Base-by-base conservation (phyloP, 1,140 invertebrate genomes). In the Notospermus geniculatus region DNA sequence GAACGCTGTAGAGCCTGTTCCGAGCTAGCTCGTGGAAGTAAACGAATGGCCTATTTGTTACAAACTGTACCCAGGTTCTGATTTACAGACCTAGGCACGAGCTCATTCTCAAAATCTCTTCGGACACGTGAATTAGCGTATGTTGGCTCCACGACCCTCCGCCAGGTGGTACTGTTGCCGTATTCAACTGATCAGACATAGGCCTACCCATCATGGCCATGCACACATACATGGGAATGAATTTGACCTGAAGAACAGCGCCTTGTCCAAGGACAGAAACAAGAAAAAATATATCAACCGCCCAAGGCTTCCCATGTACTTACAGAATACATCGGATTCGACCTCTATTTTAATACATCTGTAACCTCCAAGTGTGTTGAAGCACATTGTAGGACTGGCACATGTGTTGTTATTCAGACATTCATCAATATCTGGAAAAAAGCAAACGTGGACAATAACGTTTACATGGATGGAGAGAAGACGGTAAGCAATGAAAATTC, bases 361-460 rank as follows among this genome's bases (percentile, higher is more conserved):
- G 46, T 57, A 60, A 23, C n/a, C 19, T 4, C 58, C 58, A 15
- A 39, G 25, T 2, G 58, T 60, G 46, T 60, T 60, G 46, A 60
- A 23, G 36, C 58, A 60, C 25, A 25, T 58, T 2, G 43, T 39
- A 7, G 45, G 22, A 28, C 22, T 25, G 13, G 58, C 17, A 57
- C 58, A 60, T 13, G n/a, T 30, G 9, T 39, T 15, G 52, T 60
- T 27, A 9, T 23, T 55, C 9, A 17, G 23, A 22, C 58, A 60
- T 28, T 60, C 58, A 23, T 60, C 52, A 54, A 52, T 29, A 36
- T 60, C 58, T 39, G 30, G 17, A 56, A 25, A 39, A 39, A 30
- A 56, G 5, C 4, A 29, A 15, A 39, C 32, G 4, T 22, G 11
- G 13, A 11, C 11, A 54, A 17, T 5, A 52, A 17, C 50, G 50